phyloP scores from a whole-genome alignment of 2,113 vertebrate species.

The Callipepla californica region DNA sequence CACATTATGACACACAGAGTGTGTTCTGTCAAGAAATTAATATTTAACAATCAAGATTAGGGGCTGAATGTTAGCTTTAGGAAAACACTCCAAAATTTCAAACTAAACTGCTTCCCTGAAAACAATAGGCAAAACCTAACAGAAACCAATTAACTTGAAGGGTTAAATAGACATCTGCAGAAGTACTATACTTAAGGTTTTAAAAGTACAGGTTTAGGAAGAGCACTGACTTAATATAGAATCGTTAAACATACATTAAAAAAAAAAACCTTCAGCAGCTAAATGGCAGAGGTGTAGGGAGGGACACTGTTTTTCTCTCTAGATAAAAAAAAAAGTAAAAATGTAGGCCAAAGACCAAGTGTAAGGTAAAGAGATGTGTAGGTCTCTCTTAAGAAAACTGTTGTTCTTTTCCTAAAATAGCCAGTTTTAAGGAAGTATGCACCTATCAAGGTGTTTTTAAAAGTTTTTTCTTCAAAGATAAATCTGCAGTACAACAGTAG shows the following conservation, averaged over 20 bases:
- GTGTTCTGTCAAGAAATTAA: constrained; percentile 63
- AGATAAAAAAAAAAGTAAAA: not conserved
- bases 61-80: constrained; percentile 55
- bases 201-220: constrained; percentile 47
- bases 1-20: constrained; percentile 1
- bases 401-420: not conserved
- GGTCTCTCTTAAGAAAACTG: not conserved
- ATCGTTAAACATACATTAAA: constrained; percentile 20
- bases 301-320: not conserved
- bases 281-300: not conserved
- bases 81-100: constrained; percentile 50
- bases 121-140: constrained; percentile 30
- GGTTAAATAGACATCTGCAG: constrained; percentile 43
- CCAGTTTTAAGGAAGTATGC: not conserved
- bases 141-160: constrained; percentile 64
- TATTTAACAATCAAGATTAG: constrained; percentile 64
- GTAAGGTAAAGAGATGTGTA: not conserved
- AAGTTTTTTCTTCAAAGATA: not conserved
- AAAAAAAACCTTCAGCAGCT: not conserved
- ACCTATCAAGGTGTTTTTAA: not conserved
- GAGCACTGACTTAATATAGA: constrained; percentile 37
- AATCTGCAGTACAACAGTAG: not conserved
- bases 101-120: constrained; percentile 14
- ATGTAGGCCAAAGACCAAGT: not conserved
- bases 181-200: constrained; percentile 50